Evolutionary conservation across 2,888 invertebrate genomes (phyloP), one percentile per base, ranked within the genome.

Genomic region (Mesochorus sp.): DNA sequence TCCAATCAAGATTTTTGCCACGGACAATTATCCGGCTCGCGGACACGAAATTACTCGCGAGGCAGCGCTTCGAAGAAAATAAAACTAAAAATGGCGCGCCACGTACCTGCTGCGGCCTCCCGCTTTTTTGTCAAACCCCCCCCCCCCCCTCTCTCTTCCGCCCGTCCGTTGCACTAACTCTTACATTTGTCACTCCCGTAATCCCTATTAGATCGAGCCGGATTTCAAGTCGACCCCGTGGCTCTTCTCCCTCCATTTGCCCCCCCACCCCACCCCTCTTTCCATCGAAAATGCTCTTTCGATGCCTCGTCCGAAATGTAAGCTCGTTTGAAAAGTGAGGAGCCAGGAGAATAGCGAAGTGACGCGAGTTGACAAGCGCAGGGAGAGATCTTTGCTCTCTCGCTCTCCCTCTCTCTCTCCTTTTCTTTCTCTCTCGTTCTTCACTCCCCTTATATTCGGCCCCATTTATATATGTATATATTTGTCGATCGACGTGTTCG

Each of bases 181-280:
- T 90, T 90, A 89, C 88, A 89, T 90, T 89, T 89, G 89, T 90
- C 88, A 88, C 85, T 85, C 86, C 85, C 86, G 86, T 89, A 87
- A 90, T 90, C 88, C 89, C 88, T 87, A 89, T 90, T 90, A 90
- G 87, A 88, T 87, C 87, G 86, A 84, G 84, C 86, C 84, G 88
- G 88, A 89, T 90, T 89, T 89, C 55, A 66, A 74, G 57, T 70
- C 64, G 12, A 57, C 57, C 75, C 44, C 28, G 49, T 28, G 74
- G 31, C 26, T 61, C 39, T 53, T 17, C 49, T 42, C 6, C 42
- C 6, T 26, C 39, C 5, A 24, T 5, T 12, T 34, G 4, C 37
- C 24, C 39, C 42, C 71, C 21, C 5, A 17, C 34, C 34, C 42
- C 39, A 19, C 57, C 19, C 12, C 34, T 3, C 28, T 31, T 53